These are phyloP conservation scores for Orussus abietinus DNA, from an alignment of 1,140 invertebrate genomes.

Conservation along the genomic window DNA sequence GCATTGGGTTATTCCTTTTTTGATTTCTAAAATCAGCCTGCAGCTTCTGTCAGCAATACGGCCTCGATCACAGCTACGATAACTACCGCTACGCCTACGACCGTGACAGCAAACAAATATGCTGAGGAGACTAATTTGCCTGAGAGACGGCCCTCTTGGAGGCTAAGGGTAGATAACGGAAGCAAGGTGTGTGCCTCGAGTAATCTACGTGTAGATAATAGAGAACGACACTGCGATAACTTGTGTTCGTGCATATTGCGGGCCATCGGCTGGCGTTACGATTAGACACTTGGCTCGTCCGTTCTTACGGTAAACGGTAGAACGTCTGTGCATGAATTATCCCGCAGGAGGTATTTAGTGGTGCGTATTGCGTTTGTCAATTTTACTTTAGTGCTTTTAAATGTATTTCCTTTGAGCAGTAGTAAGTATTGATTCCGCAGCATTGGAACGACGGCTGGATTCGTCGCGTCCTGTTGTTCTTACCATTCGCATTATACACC, in stretches of 20 bases:
- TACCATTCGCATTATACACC: too few relatives aligned
- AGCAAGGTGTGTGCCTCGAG: constrained; percentile 69
- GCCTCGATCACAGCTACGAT: constrained; percentile 59
- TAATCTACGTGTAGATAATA: constrained; percentile 34
- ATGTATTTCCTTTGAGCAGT: too few relatives aligned
- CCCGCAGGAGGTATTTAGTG: too few relatives aligned
- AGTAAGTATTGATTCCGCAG: too few relatives aligned
- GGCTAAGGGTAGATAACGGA: constrained; percentile 80
- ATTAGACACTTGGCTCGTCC: constrained; percentile 21
- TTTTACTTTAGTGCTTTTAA: too few relatives aligned
- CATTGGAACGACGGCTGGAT: too few relatives aligned
- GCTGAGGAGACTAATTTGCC: constrained; percentile 53
- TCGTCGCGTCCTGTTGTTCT: too few relatives aligned
- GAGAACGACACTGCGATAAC: constrained; percentile 23
- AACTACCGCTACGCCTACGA: constrained; percentile 54
- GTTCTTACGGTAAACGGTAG: too few relatives aligned
- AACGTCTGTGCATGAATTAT: too few relatives aligned
- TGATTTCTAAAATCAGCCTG: constrained; percentile 40
- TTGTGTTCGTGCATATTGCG: constrained; percentile 43
- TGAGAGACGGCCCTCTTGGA: constrained; percentile 85
- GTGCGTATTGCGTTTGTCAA: too few relatives aligned
- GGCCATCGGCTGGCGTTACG: constrained; percentile 33
- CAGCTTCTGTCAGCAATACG: constrained; percentile 47
- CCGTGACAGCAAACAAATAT: constrained; percentile 43
- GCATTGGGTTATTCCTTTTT: constrained; percentile 33